Base-by-base conservation (phyloP, 2,113 vertebrate genomes). In the Capreolus pygargus region DNA sequence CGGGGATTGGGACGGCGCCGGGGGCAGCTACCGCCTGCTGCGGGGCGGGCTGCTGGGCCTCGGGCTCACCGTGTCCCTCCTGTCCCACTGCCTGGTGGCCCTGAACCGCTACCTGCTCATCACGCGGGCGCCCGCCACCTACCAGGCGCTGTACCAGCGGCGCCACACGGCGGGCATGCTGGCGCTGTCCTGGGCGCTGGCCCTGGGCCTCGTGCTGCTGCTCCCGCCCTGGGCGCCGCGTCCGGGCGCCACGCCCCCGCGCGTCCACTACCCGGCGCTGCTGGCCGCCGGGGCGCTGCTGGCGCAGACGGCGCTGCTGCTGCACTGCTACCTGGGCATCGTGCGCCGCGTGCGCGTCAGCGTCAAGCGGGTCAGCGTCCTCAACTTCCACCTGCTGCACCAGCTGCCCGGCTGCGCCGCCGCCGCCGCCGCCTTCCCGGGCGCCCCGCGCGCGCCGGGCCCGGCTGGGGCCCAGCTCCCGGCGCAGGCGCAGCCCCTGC, bases 81-180 rank as follows among this genome's bases (percentile, higher is more conserved):
- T 99, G 91, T 99, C 99, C 2, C 99, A 99, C 96, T 99, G 99
- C 81, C 99, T 99, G n/a, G 99, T 99, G 98, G 99, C 99, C 16
- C 98, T 99, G 96, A 99, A 99, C 98, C 99, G 99, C 97, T 99
- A 99, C 74, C 99, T 99, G 96, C 98, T 99, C 98, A 99, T 99
- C 98, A 99, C 99, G 79, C 99, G 99, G 97, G 98, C 99, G 50
- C 99, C 99, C 39, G 99, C 99, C 84, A 99, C 99, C 14, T 99
- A 99, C 98, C 99, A 99, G 97, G 99, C 98, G 93, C 98, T 99
- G 61, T 99, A 99, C 97, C 99, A 99, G 98, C 98, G 99, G 96
- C 98, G 98, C 85, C 99, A 99, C 98, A 99, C 99, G 9, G 99
- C 98, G 79, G 99, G 99, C 97, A 99, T 99, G 99, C 99, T 99